Evolutionary conservation across 2,888 invertebrate genomes (phyloP).

Genomic region (Anaspis maculata): DNA sequence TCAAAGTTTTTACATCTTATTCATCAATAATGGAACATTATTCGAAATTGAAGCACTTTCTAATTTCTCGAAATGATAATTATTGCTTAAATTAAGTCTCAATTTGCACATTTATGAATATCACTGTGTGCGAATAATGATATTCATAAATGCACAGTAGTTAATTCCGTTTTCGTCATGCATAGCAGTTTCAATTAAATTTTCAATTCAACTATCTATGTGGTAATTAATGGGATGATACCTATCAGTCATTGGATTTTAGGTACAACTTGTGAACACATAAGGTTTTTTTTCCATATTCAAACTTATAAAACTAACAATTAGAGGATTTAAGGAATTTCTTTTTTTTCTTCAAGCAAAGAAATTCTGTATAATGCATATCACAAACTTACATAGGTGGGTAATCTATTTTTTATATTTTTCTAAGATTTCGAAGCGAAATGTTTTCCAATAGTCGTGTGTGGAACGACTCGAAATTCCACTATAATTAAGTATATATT

Average conservation of each 20-base stretch:
- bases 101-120: conserved; percentile 8
- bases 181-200: conserved; percentile 28
- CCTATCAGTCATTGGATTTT: conserved; percentile 13
- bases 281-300: conserved; percentile 11
- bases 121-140: too few relatives aligned
- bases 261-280: conserved; percentile 18
- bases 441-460: conserved; percentile 10
- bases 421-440: conserved; percentile 15
- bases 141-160: conserved; percentile 5
- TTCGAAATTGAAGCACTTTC: too few relatives aligned
- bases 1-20: too few relatives aligned
- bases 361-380: conserved; percentile 3
- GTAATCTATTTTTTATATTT: conserved; percentile 1
- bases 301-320: too few relatives aligned
- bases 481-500: neutral
- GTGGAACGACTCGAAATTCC: too few relatives aligned
- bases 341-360: neutral
- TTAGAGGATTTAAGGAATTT: neutral
- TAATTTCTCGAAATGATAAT: too few relatives aligned
- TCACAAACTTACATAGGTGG: conserved; percentile 5
- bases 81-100: conserved; percentile 11
- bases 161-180: conserved; percentile 32
- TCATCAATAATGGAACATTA: too few relatives aligned
- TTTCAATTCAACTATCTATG: conserved; percentile 12
- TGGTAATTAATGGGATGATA: conserved; percentile 5